phyloP scores from a whole-genome alignment of 2,888 invertebrate genomes.

The Xestobium rufovillosum region DNA sequence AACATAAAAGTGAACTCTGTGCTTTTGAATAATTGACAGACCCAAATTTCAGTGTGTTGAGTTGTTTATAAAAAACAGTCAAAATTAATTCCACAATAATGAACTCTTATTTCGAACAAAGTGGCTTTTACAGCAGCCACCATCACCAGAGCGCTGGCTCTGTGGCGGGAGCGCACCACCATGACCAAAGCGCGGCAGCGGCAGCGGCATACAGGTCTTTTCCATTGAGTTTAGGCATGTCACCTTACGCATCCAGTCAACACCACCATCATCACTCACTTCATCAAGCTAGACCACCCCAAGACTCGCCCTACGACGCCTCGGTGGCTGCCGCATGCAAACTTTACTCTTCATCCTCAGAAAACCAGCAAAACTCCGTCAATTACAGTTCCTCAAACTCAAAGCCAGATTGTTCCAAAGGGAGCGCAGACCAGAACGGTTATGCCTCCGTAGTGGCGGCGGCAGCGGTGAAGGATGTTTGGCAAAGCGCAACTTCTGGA shows the following conservation, averaged over 20 bases:
- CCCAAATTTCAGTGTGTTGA: constrained; percentile 15
- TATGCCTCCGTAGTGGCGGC: constrained; percentile 64
- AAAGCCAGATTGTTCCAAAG: constrained; percentile 74
- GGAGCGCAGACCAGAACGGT: constrained; percentile 51
- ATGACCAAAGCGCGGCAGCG: constrained; percentile 64
- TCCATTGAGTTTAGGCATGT: constrained; percentile 77
- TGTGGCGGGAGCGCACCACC: constrained; percentile 52
- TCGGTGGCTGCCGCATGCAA: constrained; percentile 82
- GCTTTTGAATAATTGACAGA: not conserved
- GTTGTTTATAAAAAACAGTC: constrained; percentile 26
- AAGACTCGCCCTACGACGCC: constrained; percentile 87
- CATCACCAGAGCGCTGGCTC: constrained; percentile 72
- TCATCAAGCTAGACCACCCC: constrained; percentile 72
- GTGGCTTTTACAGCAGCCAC: constrained; percentile 89
- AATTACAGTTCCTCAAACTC: constrained; percentile 49
- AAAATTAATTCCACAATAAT: constrained; percentile 50
- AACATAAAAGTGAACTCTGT: not conserved
- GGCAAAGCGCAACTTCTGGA: constrained; percentile 62
- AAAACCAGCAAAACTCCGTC: constrained; percentile 51
- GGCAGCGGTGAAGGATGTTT: constrained; percentile 55
- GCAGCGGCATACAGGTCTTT: constrained; percentile 74
- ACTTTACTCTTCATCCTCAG: constrained; percentile 60
- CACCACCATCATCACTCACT: constrained; percentile 67
- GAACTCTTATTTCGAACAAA: constrained; percentile 96
- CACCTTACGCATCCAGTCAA: constrained; percentile 67